Evolutionary conservation across 2,888 invertebrate genomes (phyloP).

Genomic region (Poecilus cupreus): DNA sequence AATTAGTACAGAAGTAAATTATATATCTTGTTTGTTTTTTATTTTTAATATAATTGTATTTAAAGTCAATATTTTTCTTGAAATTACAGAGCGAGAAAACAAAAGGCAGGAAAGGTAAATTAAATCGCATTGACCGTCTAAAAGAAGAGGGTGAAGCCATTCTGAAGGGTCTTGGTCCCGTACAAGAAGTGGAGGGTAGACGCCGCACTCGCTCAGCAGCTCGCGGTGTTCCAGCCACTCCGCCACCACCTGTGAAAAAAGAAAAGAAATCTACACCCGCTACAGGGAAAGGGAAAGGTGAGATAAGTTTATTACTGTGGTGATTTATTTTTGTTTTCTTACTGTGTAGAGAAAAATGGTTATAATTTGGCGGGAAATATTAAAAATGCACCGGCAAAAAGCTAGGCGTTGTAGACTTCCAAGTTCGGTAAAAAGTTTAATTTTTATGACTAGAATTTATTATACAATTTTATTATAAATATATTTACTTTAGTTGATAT

Average conservation of each 20-base stretch:
- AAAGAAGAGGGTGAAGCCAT: conserved; percentile 75
- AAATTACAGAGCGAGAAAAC: conserved; percentile 71
- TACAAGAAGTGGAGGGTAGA: conserved; percentile 74
- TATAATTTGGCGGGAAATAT: neutral
- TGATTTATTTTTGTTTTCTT: no score
- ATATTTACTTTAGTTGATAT: conserved; percentile 7
- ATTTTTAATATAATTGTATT: neutral
- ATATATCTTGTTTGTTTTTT: neutral
- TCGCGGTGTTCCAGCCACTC: conserved; percentile 74
- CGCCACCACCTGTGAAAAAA: conserved; percentile 75
- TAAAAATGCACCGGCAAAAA: no score
- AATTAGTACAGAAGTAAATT: neutral
- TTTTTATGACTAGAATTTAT: no score
- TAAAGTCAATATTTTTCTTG: conserved; percentile 17
- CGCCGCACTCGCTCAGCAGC: conserved; percentile 77
- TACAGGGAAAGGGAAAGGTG: conserved; percentile 65
- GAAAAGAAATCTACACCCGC: conserved; percentile 72
- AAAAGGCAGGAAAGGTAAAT: conserved; percentile 73
- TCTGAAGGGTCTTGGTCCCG: conserved; percentile 74
- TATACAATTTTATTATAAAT: no score
- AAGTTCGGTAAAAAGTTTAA: no score
- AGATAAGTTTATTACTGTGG: no score
- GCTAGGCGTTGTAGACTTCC: no score
- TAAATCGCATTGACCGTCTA: conserved; percentile 72
- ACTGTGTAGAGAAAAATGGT: no score